phyloP scores from a whole-genome alignment of 2,888 invertebrate genomes.

The Diarsia mendica region DNA sequence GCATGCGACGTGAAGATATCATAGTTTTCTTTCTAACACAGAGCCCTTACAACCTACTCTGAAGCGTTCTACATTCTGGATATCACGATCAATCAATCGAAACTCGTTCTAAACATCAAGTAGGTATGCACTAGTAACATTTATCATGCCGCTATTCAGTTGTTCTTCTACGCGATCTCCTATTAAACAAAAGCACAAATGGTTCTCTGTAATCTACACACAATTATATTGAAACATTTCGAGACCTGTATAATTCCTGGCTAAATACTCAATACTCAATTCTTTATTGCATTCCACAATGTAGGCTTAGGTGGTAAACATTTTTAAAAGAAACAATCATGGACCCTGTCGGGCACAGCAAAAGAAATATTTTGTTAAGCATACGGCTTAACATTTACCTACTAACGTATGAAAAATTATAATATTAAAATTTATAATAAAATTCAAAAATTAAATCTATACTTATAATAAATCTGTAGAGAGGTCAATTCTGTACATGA shows the following conservation, averaged over 20 bases:
- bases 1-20: constrained; percentile 64
- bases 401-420: too few relatives aligned
- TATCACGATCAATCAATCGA: constrained; percentile 39
- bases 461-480: too few relatives aligned
- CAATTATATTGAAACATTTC: constrained; percentile 69
- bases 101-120: constrained; percentile 56
- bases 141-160: constrained; percentile 72
- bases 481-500: too few relatives aligned
- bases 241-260: constrained; percentile 88
- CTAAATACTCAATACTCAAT: too few relatives aligned
- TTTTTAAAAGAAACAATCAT: too few relatives aligned
- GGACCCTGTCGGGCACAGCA: too few relatives aligned
- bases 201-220: constrained; percentile 66
- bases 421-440: too few relatives aligned
- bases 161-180: constrained; percentile 68
- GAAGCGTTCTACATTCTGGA: constrained; percentile 55
- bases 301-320: too few relatives aligned
- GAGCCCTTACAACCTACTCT: constrained; percentile 52
- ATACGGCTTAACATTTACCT: too few relatives aligned
- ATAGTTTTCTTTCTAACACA: constrained; percentile 45
- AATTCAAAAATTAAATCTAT: too few relatives aligned
- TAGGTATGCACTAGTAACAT: constrained; percentile 72
- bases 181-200: constrained; percentile 77
- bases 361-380: too few relatives aligned
- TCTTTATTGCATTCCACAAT: too few relatives aligned